Evolutionary conservation across 2,113 vertebrate genomes (phyloP).

Genomic region (Perccottus glenii): DNA sequence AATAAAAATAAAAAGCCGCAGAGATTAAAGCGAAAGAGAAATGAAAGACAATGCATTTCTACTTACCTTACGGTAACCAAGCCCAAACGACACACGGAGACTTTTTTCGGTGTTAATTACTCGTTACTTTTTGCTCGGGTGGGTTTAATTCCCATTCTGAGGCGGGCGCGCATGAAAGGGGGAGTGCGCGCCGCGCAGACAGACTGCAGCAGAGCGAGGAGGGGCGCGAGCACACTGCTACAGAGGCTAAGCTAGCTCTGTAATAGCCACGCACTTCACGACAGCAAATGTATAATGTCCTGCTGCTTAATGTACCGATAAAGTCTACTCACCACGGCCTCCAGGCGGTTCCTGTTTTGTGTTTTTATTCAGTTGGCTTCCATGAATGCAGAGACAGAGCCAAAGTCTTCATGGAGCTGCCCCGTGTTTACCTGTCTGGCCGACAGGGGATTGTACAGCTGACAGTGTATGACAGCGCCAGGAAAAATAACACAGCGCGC

Average conservation of each 20-base stretch:
- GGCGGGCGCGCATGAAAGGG: constrained; percentile 44
- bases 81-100: not conserved
- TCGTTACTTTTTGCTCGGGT: constrained; percentile 38
- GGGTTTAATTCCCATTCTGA: constrained; percentile 60
- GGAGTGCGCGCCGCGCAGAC: constrained; percentile 43
- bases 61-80: constrained; percentile 43
- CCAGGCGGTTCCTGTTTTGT: constrained; percentile 40
- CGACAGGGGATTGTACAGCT: constrained; percentile 42
- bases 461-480: constrained; percentile 64
- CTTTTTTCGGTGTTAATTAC: constrained; percentile 7
- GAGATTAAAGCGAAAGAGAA: not conserved
- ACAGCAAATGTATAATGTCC: not conserved
- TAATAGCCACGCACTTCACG: not conserved
- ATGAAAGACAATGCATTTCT: accelerated
- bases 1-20: constrained; percentile 6
- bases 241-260: not conserved
- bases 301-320: not conserved
- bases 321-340: constrained; percentile 64
- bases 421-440: constrained; percentile 67
- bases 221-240: constrained; percentile 5
- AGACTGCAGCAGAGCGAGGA: constrained; percentile 24
- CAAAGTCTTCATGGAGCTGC: constrained; percentile 50
- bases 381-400: constrained; percentile 46
- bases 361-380: constrained; percentile 47
- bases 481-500: constrained; percentile 32